Conservation (phyloP, 30 jellyfish, hydroid and myxozoan genomes). For the Turritopsis dohrnii region DNA sequence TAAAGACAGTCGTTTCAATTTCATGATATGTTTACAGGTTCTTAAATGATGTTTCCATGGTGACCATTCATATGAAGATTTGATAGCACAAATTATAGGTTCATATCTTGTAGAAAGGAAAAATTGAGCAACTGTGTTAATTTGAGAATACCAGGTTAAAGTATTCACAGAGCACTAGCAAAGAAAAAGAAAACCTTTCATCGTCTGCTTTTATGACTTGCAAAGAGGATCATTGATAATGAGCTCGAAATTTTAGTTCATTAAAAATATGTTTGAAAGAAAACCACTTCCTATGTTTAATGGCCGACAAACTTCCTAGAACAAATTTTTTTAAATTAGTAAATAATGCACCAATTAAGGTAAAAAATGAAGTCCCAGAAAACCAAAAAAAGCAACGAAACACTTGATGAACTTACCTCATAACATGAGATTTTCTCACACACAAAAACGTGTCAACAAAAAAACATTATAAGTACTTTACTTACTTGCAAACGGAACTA, state of each 20-base stretch:
- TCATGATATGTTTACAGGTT: neutral
- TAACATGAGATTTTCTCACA: neutral
- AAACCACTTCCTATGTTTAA: neutral
- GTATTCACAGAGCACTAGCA: too few relatives aligned
- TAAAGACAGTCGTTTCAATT: too few relatives aligned
- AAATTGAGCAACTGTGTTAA: too few relatives aligned
- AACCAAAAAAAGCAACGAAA: neutral
- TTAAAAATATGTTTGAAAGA: neutral
- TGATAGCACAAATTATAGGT: neutral
- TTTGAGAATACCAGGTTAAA: too few relatives aligned
- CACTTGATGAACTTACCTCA: too few relatives aligned
- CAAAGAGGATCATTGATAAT: neutral
- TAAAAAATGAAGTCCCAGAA: neutral
- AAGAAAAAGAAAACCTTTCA: too few relatives aligned
- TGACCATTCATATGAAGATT: neutral
- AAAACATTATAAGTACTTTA: neutral
- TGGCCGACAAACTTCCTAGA: neutral
- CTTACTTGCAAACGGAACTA: conserved; percentile 20
- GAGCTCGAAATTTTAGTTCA: neutral
- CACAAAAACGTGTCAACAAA: too few relatives aligned
- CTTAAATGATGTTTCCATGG: neutral
- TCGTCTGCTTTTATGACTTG: neutral
- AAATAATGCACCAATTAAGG: neutral
- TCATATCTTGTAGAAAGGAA: too few relatives aligned
- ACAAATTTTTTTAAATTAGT: neutral